A percentile compares a stretch with the other conserved stretches of the same genome.
phyloP scores from a whole-genome alignment of 2,888 invertebrate species.

The Dioctria linearis region DNA sequence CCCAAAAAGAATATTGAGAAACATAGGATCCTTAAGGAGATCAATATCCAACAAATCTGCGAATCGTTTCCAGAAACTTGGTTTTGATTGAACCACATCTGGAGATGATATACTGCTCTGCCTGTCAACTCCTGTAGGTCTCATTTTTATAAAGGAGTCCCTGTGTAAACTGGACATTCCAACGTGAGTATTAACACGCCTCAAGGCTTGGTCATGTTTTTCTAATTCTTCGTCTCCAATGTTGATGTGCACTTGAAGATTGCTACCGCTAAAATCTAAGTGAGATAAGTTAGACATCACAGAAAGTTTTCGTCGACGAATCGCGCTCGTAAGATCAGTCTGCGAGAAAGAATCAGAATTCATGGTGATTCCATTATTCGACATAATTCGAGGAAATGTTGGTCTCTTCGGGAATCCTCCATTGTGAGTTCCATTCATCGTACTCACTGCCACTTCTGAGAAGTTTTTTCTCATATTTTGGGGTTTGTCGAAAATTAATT shows the following conservation, averaged over 20 bases:
- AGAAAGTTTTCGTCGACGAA: constrained; percentile 76
- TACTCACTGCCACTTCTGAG: constrained; percentile 70
- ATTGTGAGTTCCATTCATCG: constrained; percentile 63
- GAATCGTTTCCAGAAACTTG: constrained; percentile 74
- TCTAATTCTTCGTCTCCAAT: constrained; percentile 71
- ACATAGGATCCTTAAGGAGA: constrained; percentile 80
- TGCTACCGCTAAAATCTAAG: constrained; percentile 83
- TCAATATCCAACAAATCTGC: constrained; percentile 81
- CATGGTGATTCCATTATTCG: constrained; percentile 67
- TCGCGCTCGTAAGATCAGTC: constrained; percentile 73
- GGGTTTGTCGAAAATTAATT: constrained; percentile 68
- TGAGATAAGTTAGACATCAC: constrained; percentile 81
- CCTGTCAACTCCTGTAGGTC: constrained; percentile 63
- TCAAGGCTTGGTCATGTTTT: constrained; percentile 68
- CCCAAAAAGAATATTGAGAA: constrained; percentile 81
- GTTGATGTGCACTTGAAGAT: constrained; percentile 79
- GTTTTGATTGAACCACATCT: constrained; percentile 60
- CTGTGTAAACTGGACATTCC: constrained; percentile 66
- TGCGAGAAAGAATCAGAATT: constrained; percentile 67
- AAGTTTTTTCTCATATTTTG: constrained; percentile 69
- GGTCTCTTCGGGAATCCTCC: constrained; percentile 69
- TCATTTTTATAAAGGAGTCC: constrained; percentile 70
- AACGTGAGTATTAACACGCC: constrained; percentile 68
- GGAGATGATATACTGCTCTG: constrained; percentile 59
- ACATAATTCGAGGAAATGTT: constrained; percentile 71